Conservation (phyloP, 1,140 invertebrate species). For the Drosophila lini region DNA sequence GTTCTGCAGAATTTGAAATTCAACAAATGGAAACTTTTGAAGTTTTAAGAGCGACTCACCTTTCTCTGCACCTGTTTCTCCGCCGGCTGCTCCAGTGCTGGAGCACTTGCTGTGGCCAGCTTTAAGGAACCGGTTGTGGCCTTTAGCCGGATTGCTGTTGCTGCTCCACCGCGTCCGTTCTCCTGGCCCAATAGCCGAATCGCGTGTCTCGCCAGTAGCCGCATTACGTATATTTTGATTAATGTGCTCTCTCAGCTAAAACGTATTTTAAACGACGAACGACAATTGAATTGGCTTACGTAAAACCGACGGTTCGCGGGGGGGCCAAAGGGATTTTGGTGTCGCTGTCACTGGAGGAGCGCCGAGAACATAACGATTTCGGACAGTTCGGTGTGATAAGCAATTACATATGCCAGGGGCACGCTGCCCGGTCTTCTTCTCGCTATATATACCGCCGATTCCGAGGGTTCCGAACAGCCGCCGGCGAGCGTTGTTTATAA, state of each 20-base stretch:
- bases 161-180: conserved; percentile 12
- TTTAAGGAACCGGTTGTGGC: conserved; percentile 70
- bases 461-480: conserved; percentile 23
- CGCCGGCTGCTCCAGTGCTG: conserved; percentile 45
- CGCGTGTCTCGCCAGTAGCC: conserved; percentile 56
- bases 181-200: conserved; percentile 51
- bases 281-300: conserved; percentile 51
- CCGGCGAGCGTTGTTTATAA: conserved; percentile 72
- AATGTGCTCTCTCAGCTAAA: conserved; percentile 23
- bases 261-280: conserved; percentile 10
- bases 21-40: conserved; percentile 1
- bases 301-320: conserved; percentile 51
- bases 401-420: conserved; percentile 54
- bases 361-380: conserved; percentile 52
- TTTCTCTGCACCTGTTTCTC: conserved; percentile 42
- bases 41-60: conserved; percentile 27
- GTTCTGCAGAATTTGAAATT: conserved; percentile 25
- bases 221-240: conserved; percentile 58
- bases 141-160: conserved; percentile 38
- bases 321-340: conserved; percentile 26
- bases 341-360: conserved; percentile 33
- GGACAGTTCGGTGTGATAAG: conserved; percentile 62
- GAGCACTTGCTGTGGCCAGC: conserved; percentile 49
- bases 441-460: background rate
- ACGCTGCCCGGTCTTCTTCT: background rate